Conservation (phyloP, 64 coral and sea anemone species). For the Pocillopora verrucosa region DNA sequence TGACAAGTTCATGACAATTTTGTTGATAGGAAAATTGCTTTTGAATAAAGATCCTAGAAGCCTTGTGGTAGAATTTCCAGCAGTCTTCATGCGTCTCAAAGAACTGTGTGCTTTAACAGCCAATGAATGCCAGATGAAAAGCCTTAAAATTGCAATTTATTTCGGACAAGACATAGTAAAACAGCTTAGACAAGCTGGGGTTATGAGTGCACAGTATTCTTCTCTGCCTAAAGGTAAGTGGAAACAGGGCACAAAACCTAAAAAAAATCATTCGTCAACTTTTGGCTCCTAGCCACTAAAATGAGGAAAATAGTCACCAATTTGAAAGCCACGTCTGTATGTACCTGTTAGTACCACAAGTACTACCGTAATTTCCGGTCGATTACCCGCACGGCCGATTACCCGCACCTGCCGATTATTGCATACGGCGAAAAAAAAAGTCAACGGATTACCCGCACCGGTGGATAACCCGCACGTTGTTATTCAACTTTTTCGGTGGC, state of each 20-base stretch:
- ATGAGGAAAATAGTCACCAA: no score
- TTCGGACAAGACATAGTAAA: neutral
- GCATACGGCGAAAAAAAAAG: no score
- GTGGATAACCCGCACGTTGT: no score
- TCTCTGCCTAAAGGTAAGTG: neutral
- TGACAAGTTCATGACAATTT: neutral
- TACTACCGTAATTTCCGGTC: no score
- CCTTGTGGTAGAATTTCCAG: constrained; percentile 38
- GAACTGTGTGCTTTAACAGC: neutral
- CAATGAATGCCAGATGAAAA: neutral
- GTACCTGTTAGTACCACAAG: no score
- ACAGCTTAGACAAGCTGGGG: neutral
- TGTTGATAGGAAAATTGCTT: neutral
- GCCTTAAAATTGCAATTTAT: neutral
- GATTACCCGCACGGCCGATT: no score
- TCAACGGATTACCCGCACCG: no score
- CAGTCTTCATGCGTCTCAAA: constrained; percentile 17
- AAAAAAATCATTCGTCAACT: neutral
- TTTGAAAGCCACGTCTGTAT: no score
- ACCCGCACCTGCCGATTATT: no score
- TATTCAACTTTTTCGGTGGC: no score
- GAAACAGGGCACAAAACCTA: neutral
- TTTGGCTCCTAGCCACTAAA: neutral
- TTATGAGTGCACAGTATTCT: neutral
- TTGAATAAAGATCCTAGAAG: constrained; percentile 9